phyloP scores from a whole-genome alignment of 2,888 invertebrate genomes.

The Cataglyphis rosenhaueri region DNA sequence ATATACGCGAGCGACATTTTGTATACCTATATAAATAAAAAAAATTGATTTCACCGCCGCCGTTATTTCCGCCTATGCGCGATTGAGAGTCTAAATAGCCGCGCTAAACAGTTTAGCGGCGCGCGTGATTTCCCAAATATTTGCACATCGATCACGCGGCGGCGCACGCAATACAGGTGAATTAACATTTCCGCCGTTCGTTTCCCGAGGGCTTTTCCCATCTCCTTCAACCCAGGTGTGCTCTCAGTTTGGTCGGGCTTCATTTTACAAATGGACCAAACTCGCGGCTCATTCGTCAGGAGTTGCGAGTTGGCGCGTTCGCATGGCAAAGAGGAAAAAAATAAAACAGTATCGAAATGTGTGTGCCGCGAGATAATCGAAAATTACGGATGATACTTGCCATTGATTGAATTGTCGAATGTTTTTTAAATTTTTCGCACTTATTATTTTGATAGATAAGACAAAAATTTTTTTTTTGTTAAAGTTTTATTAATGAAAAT shows the following conservation, averaged over 20 bases:
- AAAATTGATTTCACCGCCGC: constrained; percentile 49
- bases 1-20: constrained; percentile 2
- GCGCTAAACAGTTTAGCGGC: constrained; percentile 69
- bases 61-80: not conserved
- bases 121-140: constrained; percentile 73
- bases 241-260: constrained; percentile 62
- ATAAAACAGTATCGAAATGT: not conserved
- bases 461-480: not conserved
- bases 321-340: constrained; percentile 1
- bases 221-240: constrained; percentile 34
- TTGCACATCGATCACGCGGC: constrained; percentile 68
- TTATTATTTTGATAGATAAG: not conserved
- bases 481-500: not conserved
- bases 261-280: constrained; percentile 81
- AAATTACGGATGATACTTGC: constrained; percentile 13
- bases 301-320: constrained; percentile 33
- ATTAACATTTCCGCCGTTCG: constrained; percentile 67
- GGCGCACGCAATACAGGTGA: constrained; percentile 57
- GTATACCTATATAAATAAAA: constrained; percentile 5
- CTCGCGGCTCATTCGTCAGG: constrained; percentile 58
- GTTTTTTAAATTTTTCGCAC: not conserved
- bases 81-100: constrained; percentile 60
- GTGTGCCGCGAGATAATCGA: constrained; percentile 5
- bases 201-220: constrained; percentile 44
- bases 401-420: constrained; percentile 9